These are phyloP conservation scores for Ceraclea dissimilis DNA, from an alignment of 2,888 invertebrate genomes.

Conservation along the genomic window DNA sequence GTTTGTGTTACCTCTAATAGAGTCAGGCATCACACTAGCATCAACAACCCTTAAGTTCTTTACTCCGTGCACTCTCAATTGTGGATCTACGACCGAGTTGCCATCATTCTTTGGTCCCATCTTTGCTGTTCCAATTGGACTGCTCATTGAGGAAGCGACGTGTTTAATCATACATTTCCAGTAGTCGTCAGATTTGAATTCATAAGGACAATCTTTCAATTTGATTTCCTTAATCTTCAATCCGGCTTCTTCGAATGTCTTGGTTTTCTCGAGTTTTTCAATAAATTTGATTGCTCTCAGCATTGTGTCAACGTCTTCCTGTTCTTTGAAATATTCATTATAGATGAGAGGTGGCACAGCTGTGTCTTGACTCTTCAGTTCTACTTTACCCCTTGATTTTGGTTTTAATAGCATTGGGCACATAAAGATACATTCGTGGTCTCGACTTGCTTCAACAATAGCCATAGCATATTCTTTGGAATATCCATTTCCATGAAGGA, in stretches of 20 bases:
- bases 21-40: slow-evolving; percentile 45
- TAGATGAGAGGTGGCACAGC: slow-evolving; percentile 50
- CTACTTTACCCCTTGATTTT: slow-evolving; percentile 57
- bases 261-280: slow-evolving; percentile 29
- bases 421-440: slow-evolving; percentile 34
- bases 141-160: slow-evolving; percentile 51
- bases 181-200: slow-evolving; percentile 39
- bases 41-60: slow-evolving; percentile 47
- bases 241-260: slow-evolving; percentile 12
- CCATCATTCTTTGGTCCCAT: slow-evolving; percentile 51
- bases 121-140: slow-evolving; percentile 61
- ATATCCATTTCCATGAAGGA: slow-evolving; percentile 31
- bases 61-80: slow-evolving; percentile 47
- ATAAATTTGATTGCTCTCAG: slow-evolving; percentile 32
- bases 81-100: slow-evolving; percentile 44
- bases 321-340: slow-evolving; percentile 49
- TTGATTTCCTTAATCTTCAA: slow-evolving; percentile 15
- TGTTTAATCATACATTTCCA: slow-evolving; percentile 52
- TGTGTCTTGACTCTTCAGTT: slow-evolving; percentile 58
- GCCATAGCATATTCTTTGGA: slow-evolving; percentile 28
- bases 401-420: slow-evolving; percentile 46
- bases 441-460: slow-evolving; percentile 31
- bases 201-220: slow-evolving; percentile 5
- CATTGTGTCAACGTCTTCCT: slow-evolving; percentile 41
- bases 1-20: slow-evolving; percentile 51